A percentile compares a stretch with the other conserved stretches of the same genome.
Evolutionary conservation across 1,140 invertebrate species (phyloP).

Genomic region (Goniozus legneri): DNA sequence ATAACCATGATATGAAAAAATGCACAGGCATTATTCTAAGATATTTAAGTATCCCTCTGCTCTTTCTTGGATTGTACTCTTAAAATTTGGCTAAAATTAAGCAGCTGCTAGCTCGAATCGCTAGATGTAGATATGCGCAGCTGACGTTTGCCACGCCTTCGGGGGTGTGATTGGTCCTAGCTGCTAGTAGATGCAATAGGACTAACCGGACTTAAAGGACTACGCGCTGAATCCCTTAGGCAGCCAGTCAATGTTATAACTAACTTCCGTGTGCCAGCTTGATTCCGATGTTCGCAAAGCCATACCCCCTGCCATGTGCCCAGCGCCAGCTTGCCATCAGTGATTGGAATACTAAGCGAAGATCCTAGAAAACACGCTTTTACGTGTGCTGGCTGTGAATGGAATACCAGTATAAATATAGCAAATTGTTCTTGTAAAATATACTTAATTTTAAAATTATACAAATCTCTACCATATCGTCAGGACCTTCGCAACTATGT

Average conservation of each 20-base stretch:
- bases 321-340: conserved; percentile 89
- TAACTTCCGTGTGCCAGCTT: conserved; percentile 87
- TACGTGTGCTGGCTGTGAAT: conserved; percentile 88
- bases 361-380: conserved; percentile 96
- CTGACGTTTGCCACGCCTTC: conserved; percentile 49
- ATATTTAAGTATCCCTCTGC: conserved; percentile 31
- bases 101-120: conserved; percentile 51
- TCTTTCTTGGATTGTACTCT: conserved; percentile 38
- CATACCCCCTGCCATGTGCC: conserved; percentile 98
- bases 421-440: neutral
- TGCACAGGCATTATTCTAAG: too few relatives aligned
- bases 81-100: conserved; percentile 40
- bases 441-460: conserved; percentile 1
- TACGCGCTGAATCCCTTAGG: conserved; percentile 75
- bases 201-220: conserved; percentile 76
- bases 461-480: conserved; percentile 84
- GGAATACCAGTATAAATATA: conserved; percentile 30
- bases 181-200: conserved; percentile 86
- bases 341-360: conserved; percentile 92
- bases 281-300: conserved; percentile 95
- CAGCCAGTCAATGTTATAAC: conserved; percentile 89
- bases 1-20: too few relatives aligned
- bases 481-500: conserved; percentile 95
- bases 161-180: conserved; percentile 64
- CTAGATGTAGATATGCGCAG: conserved; percentile 50